Evolutionary conservation across 2,113 vertebrate genomes (phyloP).

Genomic region (Tylochromis polylepis): DNA sequence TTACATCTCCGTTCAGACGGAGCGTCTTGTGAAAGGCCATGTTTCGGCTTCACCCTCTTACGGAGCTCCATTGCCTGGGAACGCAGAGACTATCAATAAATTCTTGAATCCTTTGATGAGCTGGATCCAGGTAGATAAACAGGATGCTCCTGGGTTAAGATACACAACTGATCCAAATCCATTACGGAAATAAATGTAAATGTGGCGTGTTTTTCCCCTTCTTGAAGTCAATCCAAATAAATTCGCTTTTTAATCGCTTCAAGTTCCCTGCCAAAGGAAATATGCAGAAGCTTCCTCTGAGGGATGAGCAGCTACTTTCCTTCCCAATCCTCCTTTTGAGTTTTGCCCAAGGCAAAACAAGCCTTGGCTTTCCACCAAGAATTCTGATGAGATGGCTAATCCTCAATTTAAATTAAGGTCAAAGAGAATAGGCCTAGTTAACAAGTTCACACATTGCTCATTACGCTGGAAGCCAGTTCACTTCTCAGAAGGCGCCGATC

Average conservation of each 20-base stretch:
- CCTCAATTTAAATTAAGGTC: slow-evolving; percentile 56
- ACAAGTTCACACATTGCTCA: slow-evolving; percentile 44
- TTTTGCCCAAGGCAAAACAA: slow-evolving; percentile 46
- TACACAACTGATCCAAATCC: slow-evolving; percentile 34
- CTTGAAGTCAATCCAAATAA: slow-evolving; percentile 62
- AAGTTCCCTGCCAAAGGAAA: slow-evolving; percentile 52
- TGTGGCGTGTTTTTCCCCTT: slow-evolving; percentile 19
- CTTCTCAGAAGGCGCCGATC: neutral
- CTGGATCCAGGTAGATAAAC: slow-evolving; percentile 39
- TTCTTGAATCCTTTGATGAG: slow-evolving; percentile 30
- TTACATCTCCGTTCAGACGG: neutral
- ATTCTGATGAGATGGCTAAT: slow-evolving; percentile 56
- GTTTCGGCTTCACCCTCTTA: slow-evolving; percentile 42
- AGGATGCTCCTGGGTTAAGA: neutral
- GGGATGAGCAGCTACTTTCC: slow-evolving; percentile 41
- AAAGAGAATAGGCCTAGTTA: slow-evolving; percentile 34
- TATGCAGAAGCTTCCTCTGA: slow-evolving; percentile 38
- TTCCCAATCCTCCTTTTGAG: slow-evolving; percentile 47
- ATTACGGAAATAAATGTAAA: slow-evolving; percentile 16
- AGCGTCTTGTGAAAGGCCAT: neutral
- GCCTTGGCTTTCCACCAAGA: slow-evolving; percentile 51
- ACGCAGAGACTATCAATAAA: slow-evolving; percentile 1
- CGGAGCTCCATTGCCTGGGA: slow-evolving; percentile 53
- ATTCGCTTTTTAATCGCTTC: slow-evolving; percentile 57
- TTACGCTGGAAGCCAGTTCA: slow-evolving; percentile 28